Percentiles rank a stretch among this genome's conserved stretches.
These are phyloP conservation scores for Sporophila hypoxantha DNA, from an alignment of 2,113 vertebrate genomes.

Conservation along the genomic window DNA sequence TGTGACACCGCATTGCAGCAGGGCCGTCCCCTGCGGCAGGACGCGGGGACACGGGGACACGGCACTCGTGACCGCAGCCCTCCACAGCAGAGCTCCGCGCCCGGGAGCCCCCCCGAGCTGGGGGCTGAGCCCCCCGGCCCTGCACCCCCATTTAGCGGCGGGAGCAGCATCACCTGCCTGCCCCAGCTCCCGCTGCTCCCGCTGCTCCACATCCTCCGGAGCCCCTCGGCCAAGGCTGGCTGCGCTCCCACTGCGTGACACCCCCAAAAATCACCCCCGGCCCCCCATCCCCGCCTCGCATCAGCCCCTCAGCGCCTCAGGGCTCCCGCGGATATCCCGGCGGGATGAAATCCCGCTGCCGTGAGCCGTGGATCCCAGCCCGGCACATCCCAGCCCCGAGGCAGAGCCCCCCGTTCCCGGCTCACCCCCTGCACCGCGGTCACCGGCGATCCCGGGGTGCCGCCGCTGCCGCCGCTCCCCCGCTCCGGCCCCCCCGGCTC, in stretches of 20 bases:
- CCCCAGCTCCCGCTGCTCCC: neutral
- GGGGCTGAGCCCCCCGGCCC: neutral
- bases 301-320: neutral
- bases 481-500: neutral
- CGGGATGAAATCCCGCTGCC: neutral
- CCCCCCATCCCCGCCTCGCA: rapidly evolving
- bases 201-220: neutral
- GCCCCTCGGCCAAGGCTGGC: neutral
- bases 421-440: neutral
- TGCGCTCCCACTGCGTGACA: neutral
- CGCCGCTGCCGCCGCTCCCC: neutral
- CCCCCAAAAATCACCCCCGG: too few species aligned
- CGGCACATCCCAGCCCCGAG: rapidly evolving
- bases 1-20: conserved; percentile 30
- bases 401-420: neutral
- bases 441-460: neutral
- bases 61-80: neutral
- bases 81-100: neutral
- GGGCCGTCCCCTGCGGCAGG: conserved; percentile 13
- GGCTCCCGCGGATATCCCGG: neutral
- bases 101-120: too few species aligned
- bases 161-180: neutral
- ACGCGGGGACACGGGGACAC: neutral
- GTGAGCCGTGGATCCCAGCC: neutral
- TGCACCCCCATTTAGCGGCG: neutral